These are phyloP conservation scores for Tragopan temminckii DNA, from an alignment of 2,797 vertebrate species.

Conservation along the genomic window DNA sequence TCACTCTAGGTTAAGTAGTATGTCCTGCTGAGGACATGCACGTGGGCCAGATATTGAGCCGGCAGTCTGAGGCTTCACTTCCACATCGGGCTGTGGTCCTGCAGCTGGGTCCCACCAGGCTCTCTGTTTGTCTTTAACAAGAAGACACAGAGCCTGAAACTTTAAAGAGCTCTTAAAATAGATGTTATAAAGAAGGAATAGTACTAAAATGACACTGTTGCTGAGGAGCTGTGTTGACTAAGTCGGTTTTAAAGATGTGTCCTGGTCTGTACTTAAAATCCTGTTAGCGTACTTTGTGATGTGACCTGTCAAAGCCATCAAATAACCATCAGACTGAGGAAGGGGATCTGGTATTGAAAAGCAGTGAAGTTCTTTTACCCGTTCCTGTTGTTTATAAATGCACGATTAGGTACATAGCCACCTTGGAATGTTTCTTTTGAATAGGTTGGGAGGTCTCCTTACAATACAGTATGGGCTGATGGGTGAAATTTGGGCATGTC, in stretches of 20 bases:
- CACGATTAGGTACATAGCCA: not conserved
- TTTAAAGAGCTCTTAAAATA: not conserved
- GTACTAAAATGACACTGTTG: not conserved
- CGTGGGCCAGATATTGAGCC: not conserved
- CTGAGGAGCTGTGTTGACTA: not conserved
- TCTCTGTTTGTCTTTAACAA: not conserved
- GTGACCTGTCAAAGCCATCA: not conserved
- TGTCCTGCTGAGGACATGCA: not conserved
- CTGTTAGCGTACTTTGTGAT: not conserved
- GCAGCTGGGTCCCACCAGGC: not conserved
- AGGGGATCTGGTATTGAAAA: rapidly evolving
- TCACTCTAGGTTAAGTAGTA: not conserved
- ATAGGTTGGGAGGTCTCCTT: not conserved
- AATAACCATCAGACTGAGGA: not conserved
- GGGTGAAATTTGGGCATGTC: not conserved
- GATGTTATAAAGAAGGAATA: not conserved
- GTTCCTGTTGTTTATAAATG: not conserved
- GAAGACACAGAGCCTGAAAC: not conserved
- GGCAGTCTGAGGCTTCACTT: not conserved
- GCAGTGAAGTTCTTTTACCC: not conserved
- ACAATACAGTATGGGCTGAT: not conserved
- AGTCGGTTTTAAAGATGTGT: constrained; percentile 37
- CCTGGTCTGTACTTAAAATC: constrained; percentile 7
- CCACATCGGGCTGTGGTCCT: not conserved
- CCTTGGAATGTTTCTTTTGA: not conserved